Conservation (phyloP, 35 echinoderm and acorn worm genomes). For the Heliocidaris tuberculata region DNA sequence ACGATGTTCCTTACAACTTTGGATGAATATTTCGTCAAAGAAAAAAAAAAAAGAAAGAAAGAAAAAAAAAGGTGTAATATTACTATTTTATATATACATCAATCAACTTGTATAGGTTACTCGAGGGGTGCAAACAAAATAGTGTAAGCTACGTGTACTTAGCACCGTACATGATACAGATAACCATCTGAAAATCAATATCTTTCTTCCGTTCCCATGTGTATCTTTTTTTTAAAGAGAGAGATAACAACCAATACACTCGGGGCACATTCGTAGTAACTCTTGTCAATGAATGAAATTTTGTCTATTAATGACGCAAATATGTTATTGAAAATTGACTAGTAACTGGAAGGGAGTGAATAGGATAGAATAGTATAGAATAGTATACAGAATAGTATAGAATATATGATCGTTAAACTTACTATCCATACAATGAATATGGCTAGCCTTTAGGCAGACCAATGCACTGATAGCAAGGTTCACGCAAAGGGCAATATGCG, state of each 20-base stretch:
- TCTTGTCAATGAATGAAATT: background rate
- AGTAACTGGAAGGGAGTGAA: background rate
- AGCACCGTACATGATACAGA: background rate
- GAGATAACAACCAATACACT: background rate
- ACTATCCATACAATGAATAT: background rate
- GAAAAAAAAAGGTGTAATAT: too few species aligned
- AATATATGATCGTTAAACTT: background rate
- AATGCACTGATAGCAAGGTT: background rate
- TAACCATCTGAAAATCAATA: background rate
- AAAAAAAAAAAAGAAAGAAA: too few species aligned
- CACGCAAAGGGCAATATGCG: background rate
- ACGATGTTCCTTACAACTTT: too few species aligned
- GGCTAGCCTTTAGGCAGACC: background rate
- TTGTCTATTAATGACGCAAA: background rate
- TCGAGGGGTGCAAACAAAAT: background rate
- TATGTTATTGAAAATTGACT: background rate
- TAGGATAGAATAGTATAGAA: background rate
- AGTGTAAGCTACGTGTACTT: too few species aligned
- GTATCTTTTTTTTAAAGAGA: background rate
- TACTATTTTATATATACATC: background rate
- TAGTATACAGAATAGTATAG: background rate
- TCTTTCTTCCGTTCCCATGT: background rate
- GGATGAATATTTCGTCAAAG: too few species aligned
- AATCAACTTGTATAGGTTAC: background rate
- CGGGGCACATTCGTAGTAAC: background rate